Conservation (phyloP, 2,797 vertebrate genomes). For the Ambastaia sidthimunki region DNA sequence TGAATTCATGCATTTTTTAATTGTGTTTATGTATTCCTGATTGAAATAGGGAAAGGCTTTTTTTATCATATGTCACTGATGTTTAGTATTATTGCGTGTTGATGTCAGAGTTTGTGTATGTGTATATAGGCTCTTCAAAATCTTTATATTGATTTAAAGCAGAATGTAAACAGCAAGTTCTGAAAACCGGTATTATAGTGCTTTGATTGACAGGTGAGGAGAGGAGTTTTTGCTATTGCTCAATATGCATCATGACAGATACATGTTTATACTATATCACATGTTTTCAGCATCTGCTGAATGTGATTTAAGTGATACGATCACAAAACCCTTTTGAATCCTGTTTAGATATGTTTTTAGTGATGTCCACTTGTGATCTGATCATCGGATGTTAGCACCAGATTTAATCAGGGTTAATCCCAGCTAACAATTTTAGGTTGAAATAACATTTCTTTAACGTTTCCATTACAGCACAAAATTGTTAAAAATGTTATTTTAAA, state of each 20-base stretch:
- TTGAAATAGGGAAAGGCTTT: too few relatives aligned
- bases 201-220: neutral
- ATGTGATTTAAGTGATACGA: neutral
- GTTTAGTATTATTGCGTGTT: too few relatives aligned
- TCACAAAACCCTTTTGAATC: neutral
- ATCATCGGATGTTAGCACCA: neutral
- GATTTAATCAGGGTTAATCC: neutral
- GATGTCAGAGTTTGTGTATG: too few relatives aligned
- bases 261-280: too few relatives aligned
- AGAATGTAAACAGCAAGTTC: neutral
- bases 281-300: neutral
- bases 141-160: neutral
- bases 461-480: too few relatives aligned
- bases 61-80: too few relatives aligned
- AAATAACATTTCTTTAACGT: too few relatives aligned
- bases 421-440: too few relatives aligned
- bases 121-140: too few relatives aligned
- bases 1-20: neutral
- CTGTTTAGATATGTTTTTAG: neutral
- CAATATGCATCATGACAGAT: neutral
- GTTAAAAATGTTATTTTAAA: too few relatives aligned
- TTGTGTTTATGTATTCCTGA: neutral
- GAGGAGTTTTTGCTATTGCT: neutral
- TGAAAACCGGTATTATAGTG: neutral
- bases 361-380: neutral